Base-by-base conservation (phyloP, 2,113 vertebrate species). In the Heterotis niloticus region DNA sequence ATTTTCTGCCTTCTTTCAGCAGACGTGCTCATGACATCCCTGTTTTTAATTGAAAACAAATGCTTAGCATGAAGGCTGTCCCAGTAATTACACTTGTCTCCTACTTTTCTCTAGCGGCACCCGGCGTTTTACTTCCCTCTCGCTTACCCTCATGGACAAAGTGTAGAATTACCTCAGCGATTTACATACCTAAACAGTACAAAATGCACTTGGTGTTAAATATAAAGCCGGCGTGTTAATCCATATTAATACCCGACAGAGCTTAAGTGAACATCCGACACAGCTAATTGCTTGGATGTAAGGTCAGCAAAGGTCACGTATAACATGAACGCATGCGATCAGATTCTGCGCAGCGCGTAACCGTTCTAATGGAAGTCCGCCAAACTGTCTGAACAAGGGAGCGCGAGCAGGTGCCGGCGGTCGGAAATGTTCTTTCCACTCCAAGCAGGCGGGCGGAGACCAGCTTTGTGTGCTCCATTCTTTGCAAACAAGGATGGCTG, bases 1-100 rank as follows among this genome's bases (percentile, higher is more conserved):
- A 81, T 78, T 84, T 76, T 82, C 78, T 65, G 26, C 69, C 54
- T 64, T 84, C 78, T 57, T 75, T 59, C 54, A 59, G 3, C 64
- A 56, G n/a, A 76, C 34, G 54, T 5, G n/a, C n/a, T 77, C 82
- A 56, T 77, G 60, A 18, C 60, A 44, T 23, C 57, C 59, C 71
- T 79, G 60, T 64, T 20, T 79, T 28, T 66, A 76, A 62, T 79
- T 73, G 65, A 79, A 78, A 78, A 56, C 77, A 70, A 70, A 77
- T 28, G n/a, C 56, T 70, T 14, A 51, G 64, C 44, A 29, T 5
- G 66, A 69, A 68, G 75, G 54, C 57, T 52, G 78, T 66, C 66
- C 1, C 17, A 52, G 18, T 82, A 76, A 82, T 79, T 80, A 75
- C n/a, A 13, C 76, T 74, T 70, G 75, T 69, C 79, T 66, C 74